Evolutionary conservation across 2,888 invertebrate species (phyloP).

Genomic region (Melieria omissa): DNA sequence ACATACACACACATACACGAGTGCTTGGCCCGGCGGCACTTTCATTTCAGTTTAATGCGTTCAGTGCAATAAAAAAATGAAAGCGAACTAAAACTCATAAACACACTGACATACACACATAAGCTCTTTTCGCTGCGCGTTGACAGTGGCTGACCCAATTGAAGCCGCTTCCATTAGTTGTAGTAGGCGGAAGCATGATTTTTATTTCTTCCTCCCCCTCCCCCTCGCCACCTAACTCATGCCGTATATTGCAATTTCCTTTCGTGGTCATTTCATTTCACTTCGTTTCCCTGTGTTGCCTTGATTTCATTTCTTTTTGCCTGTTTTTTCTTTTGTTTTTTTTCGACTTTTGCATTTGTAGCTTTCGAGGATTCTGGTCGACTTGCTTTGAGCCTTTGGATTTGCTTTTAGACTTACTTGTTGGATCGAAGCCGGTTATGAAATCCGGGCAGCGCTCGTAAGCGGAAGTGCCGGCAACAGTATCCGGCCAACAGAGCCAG

Average conservation of each 20-base stretch:
- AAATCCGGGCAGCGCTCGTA: slow-evolving; percentile 79
- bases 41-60: no score
- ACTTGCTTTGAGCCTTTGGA: no score
- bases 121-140: no score
- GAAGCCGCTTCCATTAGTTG: no score
- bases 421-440: slow-evolving; percentile 79
- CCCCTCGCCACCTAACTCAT: no score
- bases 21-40: not conserved
- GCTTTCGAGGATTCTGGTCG: no score
- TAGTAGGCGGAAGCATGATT: no score
- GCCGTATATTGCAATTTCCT: no score
- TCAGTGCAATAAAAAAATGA: no score
- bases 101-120: not conserved
- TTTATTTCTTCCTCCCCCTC: no score
- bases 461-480: slow-evolving; percentile 75
- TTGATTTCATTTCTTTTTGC: not conserved
- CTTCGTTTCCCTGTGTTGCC: not conserved
- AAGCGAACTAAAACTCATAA: no score
- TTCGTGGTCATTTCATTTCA: not conserved
- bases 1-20: not conserved
- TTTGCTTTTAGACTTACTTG: slow-evolving; percentile 70
- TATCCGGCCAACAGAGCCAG: slow-evolving; percentile 84
- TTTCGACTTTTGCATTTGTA: not conserved
- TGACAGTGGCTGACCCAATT: no score
- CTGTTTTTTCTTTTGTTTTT: not conserved